Base-by-base conservation (phyloP, 1,140 invertebrate species). In the Drosophila setifemur region DNA sequence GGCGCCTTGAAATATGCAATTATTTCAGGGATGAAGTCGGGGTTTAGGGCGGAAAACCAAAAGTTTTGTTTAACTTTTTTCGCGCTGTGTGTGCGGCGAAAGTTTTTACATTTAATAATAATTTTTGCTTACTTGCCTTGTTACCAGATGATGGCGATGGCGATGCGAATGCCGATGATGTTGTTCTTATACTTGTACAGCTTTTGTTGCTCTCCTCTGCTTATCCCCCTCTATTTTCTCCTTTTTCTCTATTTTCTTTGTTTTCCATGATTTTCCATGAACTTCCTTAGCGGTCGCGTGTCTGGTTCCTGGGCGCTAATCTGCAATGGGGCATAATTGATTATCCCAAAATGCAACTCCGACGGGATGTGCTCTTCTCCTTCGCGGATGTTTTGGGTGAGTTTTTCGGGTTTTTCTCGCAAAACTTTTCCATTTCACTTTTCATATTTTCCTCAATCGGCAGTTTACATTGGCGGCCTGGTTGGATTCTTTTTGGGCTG, bases 391-490 rank as follows among this genome's bases (percentile, higher is more conserved):
- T 95, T 5, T 73, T 95, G 71, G 94, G 94, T 94, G 91, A 73
- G 75, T 67, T 48, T 57, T 11, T 4, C 1, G 5, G 19, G n/a
- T 8, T 4, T 0, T n/a, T 26, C 14, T 35, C 3, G 6, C 1
- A 18, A 16, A 26, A 19, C 23, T n/a, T 11, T 42, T 35, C 21
- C 4, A 5, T 3, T 7, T 3, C 39, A 31, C 28, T 37, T 40
- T 47, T 2, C 21, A 2, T 21, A 8, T 12, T 33, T 91, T 92
- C 2, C n/a, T n/a, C n/a, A n/a, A n/a, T n/a, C n/a, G n/a, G n/a
- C 90, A 95, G 94, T 94, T 55, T 93, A 94, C 21, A 93, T 95
- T 4, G 95, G 94, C 26, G 94, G 94, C 12, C 93, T 94, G 90
- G 93, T 93, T 3, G 94, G 94, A 0, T 90, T 95, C 11, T 95